A percentile compares a stretch with the other conserved stretches of the same genome.
phyloP scores from a whole-genome alignment of 2,113 vertebrate species.

The Microtus richardsoni region DNA sequence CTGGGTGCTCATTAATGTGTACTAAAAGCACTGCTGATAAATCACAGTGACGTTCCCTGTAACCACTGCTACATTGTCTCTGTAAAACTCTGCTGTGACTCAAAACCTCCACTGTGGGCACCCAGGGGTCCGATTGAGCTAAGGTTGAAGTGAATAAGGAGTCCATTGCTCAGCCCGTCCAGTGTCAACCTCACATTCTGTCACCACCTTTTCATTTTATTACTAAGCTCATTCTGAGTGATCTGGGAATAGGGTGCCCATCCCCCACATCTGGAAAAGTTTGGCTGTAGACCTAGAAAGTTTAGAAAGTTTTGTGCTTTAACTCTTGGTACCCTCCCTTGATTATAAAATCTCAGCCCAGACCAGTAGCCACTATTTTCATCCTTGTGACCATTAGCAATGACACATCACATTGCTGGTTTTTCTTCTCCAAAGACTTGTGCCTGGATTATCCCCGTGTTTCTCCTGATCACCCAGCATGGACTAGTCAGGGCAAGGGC shows the following conservation, averaged over 20 bases:
- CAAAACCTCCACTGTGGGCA: constrained; percentile 67
- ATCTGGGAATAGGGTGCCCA: constrained; percentile 60
- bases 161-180: constrained; percentile 70
- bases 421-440: background rate
- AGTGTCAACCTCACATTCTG: constrained; percentile 72
- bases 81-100: constrained; percentile 73
- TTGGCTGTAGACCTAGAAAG: constrained; percentile 51
- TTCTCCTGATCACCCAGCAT: background rate
- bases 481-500: background rate
- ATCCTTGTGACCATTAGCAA: background rate
- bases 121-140: constrained; percentile 62
- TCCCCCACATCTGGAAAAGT: constrained; percentile 55
- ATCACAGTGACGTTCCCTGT: constrained; percentile 67
- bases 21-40: constrained; percentile 79
- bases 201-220: constrained; percentile 73
- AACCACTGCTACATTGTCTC: constrained; percentile 73
- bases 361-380: too few species aligned
- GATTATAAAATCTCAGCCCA: constrained; percentile 8
- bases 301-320: constrained; percentile 39
- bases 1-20: constrained; percentile 62
- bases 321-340: background rate
- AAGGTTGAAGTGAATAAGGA: constrained; percentile 66
- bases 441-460: background rate
- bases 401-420: background rate
- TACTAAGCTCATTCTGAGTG: constrained; percentile 67